Evolutionary conservation across 2,113 vertebrate genomes (phyloP).

Genomic region (Chloropsis cyanopogon): DNA sequence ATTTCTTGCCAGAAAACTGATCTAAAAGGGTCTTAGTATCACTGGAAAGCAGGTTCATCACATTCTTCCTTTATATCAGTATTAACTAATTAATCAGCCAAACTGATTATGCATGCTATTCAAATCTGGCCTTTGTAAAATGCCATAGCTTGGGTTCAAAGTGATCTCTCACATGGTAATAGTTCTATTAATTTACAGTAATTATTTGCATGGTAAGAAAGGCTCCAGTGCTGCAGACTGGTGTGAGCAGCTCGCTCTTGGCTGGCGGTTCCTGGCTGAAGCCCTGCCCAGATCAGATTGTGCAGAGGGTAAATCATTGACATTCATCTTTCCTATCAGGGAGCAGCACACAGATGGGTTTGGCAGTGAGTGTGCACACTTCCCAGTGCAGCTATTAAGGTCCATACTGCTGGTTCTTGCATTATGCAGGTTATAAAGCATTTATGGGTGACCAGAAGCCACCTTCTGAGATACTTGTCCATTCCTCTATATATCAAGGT

Average conservation of each 20-base stretch:
- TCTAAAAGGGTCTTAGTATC: not conserved
- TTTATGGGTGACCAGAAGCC: not conserved
- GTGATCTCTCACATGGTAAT: not conserved
- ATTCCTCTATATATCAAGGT: not conserved
- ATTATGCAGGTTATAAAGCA: not conserved
- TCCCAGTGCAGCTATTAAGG: not conserved
- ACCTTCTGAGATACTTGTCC: not conserved
- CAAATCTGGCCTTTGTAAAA: constrained; percentile 20
- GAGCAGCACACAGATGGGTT: not conserved
- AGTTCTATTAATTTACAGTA: not conserved
- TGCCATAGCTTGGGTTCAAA: not conserved
- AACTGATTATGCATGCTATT: not conserved
- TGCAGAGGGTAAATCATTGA: not conserved
- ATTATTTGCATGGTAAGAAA: not conserved
- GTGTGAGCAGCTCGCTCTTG: not conserved
- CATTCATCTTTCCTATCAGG: constrained; percentile 1
- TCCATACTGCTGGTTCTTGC: not conserved
- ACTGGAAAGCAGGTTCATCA: not conserved
- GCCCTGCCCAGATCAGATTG: constrained; percentile 5
- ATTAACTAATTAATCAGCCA: not conserved
- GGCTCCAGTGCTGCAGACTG: not conserved
- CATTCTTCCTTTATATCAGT: not conserved
- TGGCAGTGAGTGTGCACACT: not conserved
- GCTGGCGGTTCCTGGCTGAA: not conserved
- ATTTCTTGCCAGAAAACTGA: not conserved